A percentile compares a stretch with the other conserved stretches of the same genome.
phyloP scores from a whole-genome alignment of 2,888 invertebrate genomes.

The Cynaeus angustus region DNA sequence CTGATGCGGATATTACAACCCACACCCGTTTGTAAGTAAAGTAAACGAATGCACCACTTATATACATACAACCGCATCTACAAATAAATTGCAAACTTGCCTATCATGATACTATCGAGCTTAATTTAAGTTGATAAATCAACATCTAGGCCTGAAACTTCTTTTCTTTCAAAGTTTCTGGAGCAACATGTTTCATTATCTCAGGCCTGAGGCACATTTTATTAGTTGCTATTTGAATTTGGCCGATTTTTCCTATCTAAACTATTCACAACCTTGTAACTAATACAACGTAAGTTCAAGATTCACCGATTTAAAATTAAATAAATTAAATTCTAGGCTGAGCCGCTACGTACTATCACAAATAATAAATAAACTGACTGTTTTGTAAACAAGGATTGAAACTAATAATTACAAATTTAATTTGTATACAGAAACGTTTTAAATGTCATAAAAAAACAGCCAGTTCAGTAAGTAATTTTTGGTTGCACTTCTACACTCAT shows the following conservation, averaged over 20 bases:
- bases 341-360: conserved; percentile 28
- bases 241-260: conserved; percentile 40
- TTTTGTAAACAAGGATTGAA: neutral
- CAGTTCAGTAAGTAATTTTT: conserved; percentile 2
- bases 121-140: neutral
- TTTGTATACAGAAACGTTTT: conserved; percentile 10
- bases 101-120: conserved; percentile 5
- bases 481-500: conserved; percentile 15
- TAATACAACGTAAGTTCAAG: conserved; percentile 33
- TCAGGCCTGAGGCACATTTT: conserved; percentile 43
- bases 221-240: conserved; percentile 31
- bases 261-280: conserved; percentile 48
- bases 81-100: conserved; percentile 7
- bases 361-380: conserved; percentile 12
- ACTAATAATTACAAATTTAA: conserved; percentile 1
- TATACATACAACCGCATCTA: neutral
- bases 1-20: conserved; percentile 80
- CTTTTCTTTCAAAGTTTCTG: conserved; percentile 1
- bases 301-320: conserved; percentile 33
- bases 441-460: neutral
- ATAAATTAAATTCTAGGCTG: neutral
- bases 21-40: conserved; percentile 58
- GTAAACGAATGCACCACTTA: conserved; percentile 21
- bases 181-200: neutral
- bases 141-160: neutral